Percentiles rank a stretch among this genome's conserved stretches.
Conservation (phyloP, 2,113 vertebrate species). For the Bucco capensis region DNA sequence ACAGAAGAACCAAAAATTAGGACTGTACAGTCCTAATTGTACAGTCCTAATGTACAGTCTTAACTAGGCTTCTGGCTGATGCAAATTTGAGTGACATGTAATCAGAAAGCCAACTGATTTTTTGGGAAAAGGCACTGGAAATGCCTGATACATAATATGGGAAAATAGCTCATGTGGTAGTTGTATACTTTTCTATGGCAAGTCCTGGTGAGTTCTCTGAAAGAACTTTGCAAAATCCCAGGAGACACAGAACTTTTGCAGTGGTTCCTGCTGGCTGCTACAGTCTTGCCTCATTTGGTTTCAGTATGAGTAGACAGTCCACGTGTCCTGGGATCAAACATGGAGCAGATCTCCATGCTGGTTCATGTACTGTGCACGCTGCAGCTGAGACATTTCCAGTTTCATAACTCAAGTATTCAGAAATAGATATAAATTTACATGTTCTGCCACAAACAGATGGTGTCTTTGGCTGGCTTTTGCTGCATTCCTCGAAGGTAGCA, state of each 20-base stretch:
- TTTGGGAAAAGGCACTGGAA: background rate
- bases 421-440: constrained; percentile 68
- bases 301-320: background rate
- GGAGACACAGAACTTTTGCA: background rate
- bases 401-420: constrained; percentile 53
- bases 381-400: constrained; percentile 49
- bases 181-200: background rate
- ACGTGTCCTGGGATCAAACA: constrained; percentile 8
- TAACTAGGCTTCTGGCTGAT: background rate
- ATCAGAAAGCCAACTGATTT: background rate
- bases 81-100: background rate
- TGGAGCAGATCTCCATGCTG: background rate
- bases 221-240: background rate
- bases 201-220: background rate
- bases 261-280: background rate
- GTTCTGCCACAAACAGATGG: constrained; percentile 68
- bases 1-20: background rate
- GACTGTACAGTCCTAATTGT: background rate
- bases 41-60: too few species aligned
- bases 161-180: background rate
- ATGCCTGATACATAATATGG: background rate
- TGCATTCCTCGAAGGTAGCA: constrained; percentile 43
- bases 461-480: constrained; percentile 43
- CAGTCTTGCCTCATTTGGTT: background rate
- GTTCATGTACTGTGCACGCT: background rate